Evolutionary conservation across 2,113 vertebrate species (phyloP).

Genomic region (Taurulus bubalis): DNA sequence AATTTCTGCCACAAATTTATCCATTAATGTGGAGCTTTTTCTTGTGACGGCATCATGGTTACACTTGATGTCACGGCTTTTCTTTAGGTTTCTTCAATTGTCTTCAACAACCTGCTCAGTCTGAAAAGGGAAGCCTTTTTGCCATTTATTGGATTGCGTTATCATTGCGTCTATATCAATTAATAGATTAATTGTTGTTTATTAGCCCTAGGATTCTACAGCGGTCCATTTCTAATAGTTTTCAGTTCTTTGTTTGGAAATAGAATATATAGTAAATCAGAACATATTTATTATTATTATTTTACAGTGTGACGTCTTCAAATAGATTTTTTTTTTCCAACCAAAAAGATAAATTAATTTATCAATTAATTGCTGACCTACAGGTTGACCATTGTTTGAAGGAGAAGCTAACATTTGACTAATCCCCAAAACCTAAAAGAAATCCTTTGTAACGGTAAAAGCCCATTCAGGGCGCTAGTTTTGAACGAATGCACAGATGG

Average conservation of each 20-base stretch:
- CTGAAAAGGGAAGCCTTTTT: neutral
- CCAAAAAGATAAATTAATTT: too few species aligned
- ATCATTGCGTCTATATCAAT: neutral
- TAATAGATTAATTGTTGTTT: neutral
- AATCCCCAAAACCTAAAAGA: neutral
- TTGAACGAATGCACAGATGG: neutral
- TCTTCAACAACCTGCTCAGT: neutral
- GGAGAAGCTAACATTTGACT: neutral
- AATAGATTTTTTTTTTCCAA: too few species aligned
- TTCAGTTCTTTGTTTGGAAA: neutral
- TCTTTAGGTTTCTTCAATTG: neutral
- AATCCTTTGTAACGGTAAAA: neutral
- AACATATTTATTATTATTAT: neutral
- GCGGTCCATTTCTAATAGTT: too few species aligned
- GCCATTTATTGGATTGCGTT: neutral
- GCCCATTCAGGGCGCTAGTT: neutral
- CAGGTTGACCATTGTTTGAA: neutral
- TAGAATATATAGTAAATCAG: neutral
- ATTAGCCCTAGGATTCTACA: neutral
- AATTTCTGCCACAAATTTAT: neutral
- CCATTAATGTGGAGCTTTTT: neutral
- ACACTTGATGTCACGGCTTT: neutral
- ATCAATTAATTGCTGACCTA: neutral
- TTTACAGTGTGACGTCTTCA: neutral
- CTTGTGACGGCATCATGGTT: neutral